phyloP scores from a whole-genome alignment of 2,113 vertebrate species.

The Perognathus longimembris region DNA sequence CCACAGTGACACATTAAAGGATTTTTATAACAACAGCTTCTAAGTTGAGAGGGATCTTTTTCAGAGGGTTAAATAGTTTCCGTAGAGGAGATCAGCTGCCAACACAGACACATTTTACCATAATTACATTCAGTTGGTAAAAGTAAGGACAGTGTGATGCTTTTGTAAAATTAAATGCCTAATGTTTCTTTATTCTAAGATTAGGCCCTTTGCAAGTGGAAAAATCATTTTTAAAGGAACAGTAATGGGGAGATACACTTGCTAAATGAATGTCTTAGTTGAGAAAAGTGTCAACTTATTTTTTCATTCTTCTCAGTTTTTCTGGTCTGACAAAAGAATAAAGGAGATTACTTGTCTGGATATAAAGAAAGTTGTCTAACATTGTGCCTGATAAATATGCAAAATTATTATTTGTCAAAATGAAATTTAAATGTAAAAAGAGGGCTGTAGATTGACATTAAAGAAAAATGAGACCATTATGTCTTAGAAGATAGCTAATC shows the following conservation, averaged over 20 bases:
- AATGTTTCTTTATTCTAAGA: constrained; percentile 5
- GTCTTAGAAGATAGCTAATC: not conserved
- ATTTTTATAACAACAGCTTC: not conserved
- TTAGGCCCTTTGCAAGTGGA: not conserved
- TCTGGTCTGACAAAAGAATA: not conserved
- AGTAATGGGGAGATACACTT: not conserved
- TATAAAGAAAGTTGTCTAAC: not conserved
- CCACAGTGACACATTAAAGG: too few species aligned
- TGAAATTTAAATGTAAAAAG: not conserved
- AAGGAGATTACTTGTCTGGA: not conserved
- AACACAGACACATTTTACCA: not conserved
- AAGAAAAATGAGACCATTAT: not conserved
- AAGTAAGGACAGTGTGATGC: not conserved
- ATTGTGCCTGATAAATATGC: not conserved
- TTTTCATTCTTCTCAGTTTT: constrained; percentile 27
- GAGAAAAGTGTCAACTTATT: not conserved
- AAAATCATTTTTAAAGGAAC: not conserved
- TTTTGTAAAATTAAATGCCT: not conserved
- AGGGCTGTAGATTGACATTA: not conserved
- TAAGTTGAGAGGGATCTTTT: not conserved
- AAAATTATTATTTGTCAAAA: not conserved
- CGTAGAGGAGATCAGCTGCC: not conserved
- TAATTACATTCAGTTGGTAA: constrained; percentile 26
- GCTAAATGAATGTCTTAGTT: not conserved
- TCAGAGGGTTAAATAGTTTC: not conserved